Evolutionary conservation across 1,140 invertebrate species (phyloP).

Genomic region (Helicoverpa zea): DNA sequence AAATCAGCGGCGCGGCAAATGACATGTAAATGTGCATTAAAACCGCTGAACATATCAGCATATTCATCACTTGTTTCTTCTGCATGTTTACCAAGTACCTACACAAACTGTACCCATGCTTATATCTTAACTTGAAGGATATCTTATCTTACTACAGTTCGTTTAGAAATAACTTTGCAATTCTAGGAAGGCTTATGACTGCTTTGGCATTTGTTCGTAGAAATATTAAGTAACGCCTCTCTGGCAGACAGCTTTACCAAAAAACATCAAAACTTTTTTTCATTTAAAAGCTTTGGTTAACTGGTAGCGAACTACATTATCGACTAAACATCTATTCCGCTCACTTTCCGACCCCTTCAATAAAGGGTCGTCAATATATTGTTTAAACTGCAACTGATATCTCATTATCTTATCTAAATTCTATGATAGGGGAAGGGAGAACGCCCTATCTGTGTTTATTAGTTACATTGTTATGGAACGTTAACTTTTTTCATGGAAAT

Average conservation of each 20-base stretch:
- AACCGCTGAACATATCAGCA: neutral
- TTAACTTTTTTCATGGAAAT: neutral
- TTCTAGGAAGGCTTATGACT: too few relatives aligned
- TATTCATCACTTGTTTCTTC: conserved; percentile 3
- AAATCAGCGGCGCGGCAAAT: conserved; percentile 11
- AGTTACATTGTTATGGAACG: neutral
- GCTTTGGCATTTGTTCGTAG: too few relatives aligned
- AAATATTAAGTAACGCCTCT: too few relatives aligned
- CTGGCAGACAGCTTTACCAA: too few relatives aligned
- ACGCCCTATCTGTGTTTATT: conserved; percentile 3
- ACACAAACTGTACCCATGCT: neutral
- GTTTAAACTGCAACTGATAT: conserved; percentile 1
- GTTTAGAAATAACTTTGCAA: too few relatives aligned
- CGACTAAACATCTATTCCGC: neutral
- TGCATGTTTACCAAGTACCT: neutral
- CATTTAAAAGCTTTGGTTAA: too few relatives aligned
- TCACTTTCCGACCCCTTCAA: neutral
- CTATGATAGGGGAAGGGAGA: conserved; percentile 3
- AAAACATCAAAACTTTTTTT: neutral
- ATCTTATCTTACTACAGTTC: too few relatives aligned
- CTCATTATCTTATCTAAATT: conserved; percentile 5
- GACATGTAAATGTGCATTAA: conserved; percentile 12
- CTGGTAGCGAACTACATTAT: neutral
- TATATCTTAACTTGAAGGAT: neutral
- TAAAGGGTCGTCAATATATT: neutral